Evolutionary conservation across 2,113 vertebrate species (phyloP), one percentile per base, ranked within the genome.

Genomic region (Leptobrachium ailaonicum): DNA sequence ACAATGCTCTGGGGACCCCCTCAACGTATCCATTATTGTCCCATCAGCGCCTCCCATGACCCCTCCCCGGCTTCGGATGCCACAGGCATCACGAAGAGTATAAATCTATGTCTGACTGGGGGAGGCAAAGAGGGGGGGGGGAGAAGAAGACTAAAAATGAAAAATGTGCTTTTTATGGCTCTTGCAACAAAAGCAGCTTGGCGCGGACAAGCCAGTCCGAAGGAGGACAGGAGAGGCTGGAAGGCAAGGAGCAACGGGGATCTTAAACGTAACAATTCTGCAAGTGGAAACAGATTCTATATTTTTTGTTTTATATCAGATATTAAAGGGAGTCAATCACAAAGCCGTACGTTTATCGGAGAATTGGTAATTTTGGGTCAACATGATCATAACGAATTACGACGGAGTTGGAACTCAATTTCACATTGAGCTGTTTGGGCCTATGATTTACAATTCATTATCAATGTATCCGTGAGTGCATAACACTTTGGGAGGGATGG

Each of bases 21-120:
- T 87, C 71, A 94, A 90, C 92, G 95, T 93, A 97, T 98, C 95
- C 95, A 91, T 98, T 96, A 97, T 89, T 87, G 95, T 95, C 93
- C 95, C 93, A 91, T 92, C 92, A 91, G 92, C 83, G 89, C 90
- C 86, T 84, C 85, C 87, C 89, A 85, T 84, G 85, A 90, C 91
- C 94, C 92, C 56, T 90, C 91, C 88, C 88, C 91, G 87, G 89
- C 88, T 89, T 88, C 0, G 66, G 87, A 88, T 89, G 88, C 94
- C 87, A 87, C 84, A 89, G 89, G 89, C 92, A 90, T 92, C 89
- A 87, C 90, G 94, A 90, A 88, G 82, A 90, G 95, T 94, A 99
- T 98, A 96, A 96, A 98, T 98, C 97, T 97, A 89, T 93, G 93
- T 94, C 95, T 93, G 93, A 92, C 89, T 89, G 87, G 80, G 86